Evolutionary conservation across 2,888 invertebrate genomes (phyloP).

Genomic region (Monoplex corrugatus): DNA sequence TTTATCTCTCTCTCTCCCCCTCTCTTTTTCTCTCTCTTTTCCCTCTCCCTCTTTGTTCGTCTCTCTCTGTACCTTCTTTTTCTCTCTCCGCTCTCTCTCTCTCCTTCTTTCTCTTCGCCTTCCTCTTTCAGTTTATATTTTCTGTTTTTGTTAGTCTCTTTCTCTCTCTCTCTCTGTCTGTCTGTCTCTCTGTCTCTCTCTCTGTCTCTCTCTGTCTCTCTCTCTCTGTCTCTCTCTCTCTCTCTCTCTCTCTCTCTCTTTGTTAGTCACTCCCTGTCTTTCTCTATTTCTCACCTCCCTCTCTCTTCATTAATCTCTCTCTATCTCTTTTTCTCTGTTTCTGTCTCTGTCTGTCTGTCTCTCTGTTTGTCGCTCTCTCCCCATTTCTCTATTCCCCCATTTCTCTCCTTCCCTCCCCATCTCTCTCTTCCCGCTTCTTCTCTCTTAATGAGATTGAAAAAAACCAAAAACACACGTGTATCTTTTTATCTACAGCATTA

Average conservation of each 20-base stretch:
- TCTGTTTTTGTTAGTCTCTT: too few species aligned
- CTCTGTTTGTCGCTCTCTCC: neutral
- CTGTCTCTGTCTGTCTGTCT: neutral
- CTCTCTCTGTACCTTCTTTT: neutral
- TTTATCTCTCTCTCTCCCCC: constrained; percentile 32
- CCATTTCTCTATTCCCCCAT: constrained; percentile 9
- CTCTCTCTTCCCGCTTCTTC: neutral
- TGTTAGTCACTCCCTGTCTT: too few species aligned
- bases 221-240: neutral
- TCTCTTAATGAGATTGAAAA: neutral
- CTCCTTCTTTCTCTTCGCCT: constrained; percentile 6
- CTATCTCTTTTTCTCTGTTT: constrained; percentile 28
- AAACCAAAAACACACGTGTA: neutral
- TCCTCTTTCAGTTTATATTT: neutral
- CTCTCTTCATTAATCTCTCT: neutral
- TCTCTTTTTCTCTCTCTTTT: neutral
- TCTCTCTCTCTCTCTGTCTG: constrained; percentile 29
- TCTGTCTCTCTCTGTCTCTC: neutral
- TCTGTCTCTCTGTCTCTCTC: neutral
- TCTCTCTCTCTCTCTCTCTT: constrained; percentile 5
- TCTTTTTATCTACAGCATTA: too few species aligned
- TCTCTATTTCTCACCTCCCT: too few species aligned
- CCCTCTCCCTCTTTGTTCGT: neutral
- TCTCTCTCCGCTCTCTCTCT: neutral
- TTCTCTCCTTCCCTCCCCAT: neutral